A percentile compares a stretch with the other conserved stretches of the same genome.
Evolutionary conservation across 2,797 vertebrate genomes (phyloP).

Genomic region (Pachyuromys duprasi): DNA sequence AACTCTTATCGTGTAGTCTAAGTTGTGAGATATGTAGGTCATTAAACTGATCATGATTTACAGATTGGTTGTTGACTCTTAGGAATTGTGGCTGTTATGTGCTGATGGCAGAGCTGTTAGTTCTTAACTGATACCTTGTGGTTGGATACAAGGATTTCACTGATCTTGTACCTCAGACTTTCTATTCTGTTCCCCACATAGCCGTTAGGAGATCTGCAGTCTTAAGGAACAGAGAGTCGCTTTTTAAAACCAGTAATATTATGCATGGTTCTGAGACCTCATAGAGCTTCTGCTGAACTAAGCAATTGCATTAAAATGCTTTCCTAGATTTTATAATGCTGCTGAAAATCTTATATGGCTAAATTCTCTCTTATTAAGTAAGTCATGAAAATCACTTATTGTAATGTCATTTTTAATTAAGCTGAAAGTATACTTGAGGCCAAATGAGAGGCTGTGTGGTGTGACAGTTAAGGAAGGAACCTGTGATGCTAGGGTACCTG

Average conservation of each 20-base stretch:
- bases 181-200: neutral
- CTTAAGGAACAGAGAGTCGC: slow-evolving; percentile 49
- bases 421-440: neutral
- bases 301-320: slow-evolving; percentile 51
- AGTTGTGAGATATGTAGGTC: neutral
- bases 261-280: slow-evolving; percentile 39
- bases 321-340: slow-evolving; percentile 56
- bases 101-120: neutral
- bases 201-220: neutral
- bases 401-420: slow-evolving; percentile 62
- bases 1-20: slow-evolving; percentile 15
- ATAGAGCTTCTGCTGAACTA: slow-evolving; percentile 59
- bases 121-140: neutral
- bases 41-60: slow-evolving; percentile 31
- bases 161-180: neutral
- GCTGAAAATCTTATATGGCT: slow-evolving; percentile 33
- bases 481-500: neutral
- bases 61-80: neutral
- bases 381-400: slow-evolving; percentile 58
- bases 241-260: slow-evolving; percentile 50
- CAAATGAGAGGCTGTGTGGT: neutral
- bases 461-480: neutral
- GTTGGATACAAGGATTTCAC: neutral
- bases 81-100: neutral
- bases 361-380: slow-evolving; percentile 58